Percentiles rank a stretch among this genome's conserved stretches.
Evolutionary conservation across 2,113 vertebrate species (phyloP).

Genomic region (Saguinus imperator): DNA sequence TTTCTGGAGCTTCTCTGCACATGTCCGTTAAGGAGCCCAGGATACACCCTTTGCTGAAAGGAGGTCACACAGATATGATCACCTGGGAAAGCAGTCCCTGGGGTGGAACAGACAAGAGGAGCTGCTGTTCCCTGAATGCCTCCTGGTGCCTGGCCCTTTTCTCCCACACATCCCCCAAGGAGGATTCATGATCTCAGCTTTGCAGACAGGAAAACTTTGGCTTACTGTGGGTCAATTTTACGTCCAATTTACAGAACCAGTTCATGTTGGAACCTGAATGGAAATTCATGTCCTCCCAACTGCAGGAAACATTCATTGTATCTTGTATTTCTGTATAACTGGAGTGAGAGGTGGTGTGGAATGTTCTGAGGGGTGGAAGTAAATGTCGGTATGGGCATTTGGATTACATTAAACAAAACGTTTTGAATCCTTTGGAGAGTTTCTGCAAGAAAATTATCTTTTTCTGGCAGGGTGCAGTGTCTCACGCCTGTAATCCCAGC

Average conservation of each 20-base stretch:
- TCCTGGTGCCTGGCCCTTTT: not conserved
- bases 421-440: not conserved
- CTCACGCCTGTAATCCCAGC: too few species aligned
- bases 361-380: not conserved
- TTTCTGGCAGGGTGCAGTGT: not conserved
- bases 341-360: not conserved
- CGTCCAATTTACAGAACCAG: not conserved
- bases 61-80: not conserved
- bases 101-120: not conserved
- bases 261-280: not conserved
- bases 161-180: too few species aligned
- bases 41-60: not conserved
- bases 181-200: not conserved
- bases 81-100: not conserved
- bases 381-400: not conserved
- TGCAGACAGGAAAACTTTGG: not conserved
- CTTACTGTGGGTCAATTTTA: not conserved
- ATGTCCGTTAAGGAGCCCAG: not conserved
- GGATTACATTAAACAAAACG: not conserved
- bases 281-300: not conserved
- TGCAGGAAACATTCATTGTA: not conserved
- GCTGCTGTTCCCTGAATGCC: accelerated
- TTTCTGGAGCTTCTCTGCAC: not conserved
- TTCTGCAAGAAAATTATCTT: conserved; percentile 4
- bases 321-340: not conserved